Evolutionary conservation across 2,113 vertebrate genomes (phyloP).

Genomic region (Microtus pennsylvanicus): DNA sequence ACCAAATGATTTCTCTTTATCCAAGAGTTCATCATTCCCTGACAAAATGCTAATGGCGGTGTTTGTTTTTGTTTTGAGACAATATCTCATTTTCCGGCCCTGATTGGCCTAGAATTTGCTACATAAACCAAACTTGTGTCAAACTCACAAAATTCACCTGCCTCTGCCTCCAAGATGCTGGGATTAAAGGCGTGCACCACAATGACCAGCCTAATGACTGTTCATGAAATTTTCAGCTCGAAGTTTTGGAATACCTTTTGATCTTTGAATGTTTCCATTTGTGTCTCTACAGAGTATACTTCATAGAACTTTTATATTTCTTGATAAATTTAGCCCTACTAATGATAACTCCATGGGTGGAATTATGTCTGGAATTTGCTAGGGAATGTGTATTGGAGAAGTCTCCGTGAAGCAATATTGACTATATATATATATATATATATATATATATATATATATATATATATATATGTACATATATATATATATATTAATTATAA

Average conservation of each 20-base stretch:
- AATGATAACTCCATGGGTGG: constrained; percentile 24
- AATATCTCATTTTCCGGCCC: background rate
- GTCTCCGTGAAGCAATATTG: constrained; percentile 15
- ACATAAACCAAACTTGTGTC: background rate
- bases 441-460: too few relatives aligned
- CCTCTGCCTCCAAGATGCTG: background rate
- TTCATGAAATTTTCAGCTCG: constrained; percentile 42
- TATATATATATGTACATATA: too few relatives aligned
- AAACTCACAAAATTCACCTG: background rate
- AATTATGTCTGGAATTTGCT: constrained; percentile 19
- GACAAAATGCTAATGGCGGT: constrained; percentile 27
- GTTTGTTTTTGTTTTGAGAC: constrained; percentile 15
- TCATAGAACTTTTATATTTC: constrained; percentile 22
- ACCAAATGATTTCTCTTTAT: constrained; percentile 49
- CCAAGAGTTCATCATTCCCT: constrained; percentile 19
- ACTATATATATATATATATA: background rate
- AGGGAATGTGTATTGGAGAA: background rate
- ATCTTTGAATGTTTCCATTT: constrained; percentile 6
- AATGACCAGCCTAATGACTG: background rate
- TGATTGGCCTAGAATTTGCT: background rate
- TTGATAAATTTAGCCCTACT: constrained; percentile 34
- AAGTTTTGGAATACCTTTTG: constrained; percentile 4
- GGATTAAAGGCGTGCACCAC: background rate
- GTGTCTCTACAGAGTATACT: background rate
- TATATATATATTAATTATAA: background rate